These are phyloP conservation scores for Prionace glauca DNA, from an alignment of 2,797 vertebrate genomes.

Conservation along the genomic window DNA sequence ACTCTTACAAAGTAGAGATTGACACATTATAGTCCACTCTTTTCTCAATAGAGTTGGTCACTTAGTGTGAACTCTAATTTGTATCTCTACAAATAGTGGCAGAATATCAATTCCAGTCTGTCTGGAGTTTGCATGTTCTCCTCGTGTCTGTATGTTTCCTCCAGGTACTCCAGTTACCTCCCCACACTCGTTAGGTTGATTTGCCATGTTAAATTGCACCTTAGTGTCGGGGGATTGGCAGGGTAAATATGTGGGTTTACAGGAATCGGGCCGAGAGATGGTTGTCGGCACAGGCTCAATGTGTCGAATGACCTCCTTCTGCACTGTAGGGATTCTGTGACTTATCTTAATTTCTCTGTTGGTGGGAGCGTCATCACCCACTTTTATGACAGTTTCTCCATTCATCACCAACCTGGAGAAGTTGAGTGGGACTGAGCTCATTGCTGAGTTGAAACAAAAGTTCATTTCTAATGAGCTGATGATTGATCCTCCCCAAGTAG, in stretches of 20 bases:
- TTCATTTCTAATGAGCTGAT: background rate
- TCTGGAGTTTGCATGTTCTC: too few relatives aligned
- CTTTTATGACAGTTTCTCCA: background rate
- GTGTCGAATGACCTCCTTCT: too few relatives aligned
- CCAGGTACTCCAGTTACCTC: too few relatives aligned
- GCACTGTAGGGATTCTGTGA: background rate
- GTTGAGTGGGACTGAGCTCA: background rate
- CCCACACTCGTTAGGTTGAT: too few relatives aligned
- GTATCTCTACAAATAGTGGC: too few relatives aligned
- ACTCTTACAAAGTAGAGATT: background rate
- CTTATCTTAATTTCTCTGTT: background rate
- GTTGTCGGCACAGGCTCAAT: too few relatives aligned
- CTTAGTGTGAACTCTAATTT: too few relatives aligned
- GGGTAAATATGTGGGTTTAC: too few relatives aligned
- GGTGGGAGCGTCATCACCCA: background rate
- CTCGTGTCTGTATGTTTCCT: too few relatives aligned
- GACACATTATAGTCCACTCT: background rate
- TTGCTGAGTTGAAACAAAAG: background rate
- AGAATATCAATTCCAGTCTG: background rate
- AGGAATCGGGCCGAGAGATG: too few relatives aligned
- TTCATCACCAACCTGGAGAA: background rate
- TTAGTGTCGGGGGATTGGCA: too few relatives aligned
- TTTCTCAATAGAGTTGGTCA: background rate
- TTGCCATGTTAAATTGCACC: too few relatives aligned
- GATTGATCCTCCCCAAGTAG: background rate